phyloP scores from a whole-genome alignment of 2,888 invertebrate genomes.

The Chloroclysta siterata region DNA sequence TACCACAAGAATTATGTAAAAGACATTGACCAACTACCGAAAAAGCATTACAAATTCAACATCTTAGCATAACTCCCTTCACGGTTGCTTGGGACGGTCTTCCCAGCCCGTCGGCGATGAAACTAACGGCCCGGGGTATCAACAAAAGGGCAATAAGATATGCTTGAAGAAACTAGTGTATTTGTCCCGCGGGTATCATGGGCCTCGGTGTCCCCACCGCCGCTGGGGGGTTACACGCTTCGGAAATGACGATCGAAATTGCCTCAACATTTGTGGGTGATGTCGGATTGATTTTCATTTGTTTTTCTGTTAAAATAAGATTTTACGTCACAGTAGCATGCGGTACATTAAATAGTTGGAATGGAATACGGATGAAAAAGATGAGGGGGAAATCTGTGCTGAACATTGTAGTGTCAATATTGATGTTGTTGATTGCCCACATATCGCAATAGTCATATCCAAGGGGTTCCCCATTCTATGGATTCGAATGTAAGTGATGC shows the following conservation, averaged over 20 bases:
- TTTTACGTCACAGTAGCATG: conserved; percentile 11
- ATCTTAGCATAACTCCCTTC: conserved; percentile 35
- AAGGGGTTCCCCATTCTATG: too few species aligned
- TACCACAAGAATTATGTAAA: background rate
- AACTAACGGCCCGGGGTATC: conserved; percentile 82
- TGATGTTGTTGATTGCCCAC: too few species aligned
- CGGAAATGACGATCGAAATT: conserved; percentile 60
- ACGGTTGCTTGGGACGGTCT: conserved; percentile 33
- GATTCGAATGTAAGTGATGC: too few species aligned
- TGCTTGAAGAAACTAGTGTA: conserved; percentile 84
- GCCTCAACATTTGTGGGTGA: conserved; percentile 53
- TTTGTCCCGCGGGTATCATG: conserved; percentile 70
- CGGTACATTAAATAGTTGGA: background rate
- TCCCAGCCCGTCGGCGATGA: conserved; percentile 71
- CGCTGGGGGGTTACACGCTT: conserved; percentile 41
- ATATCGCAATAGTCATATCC: too few species aligned
- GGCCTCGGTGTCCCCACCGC: conserved; percentile 57
- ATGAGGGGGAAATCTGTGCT: background rate
- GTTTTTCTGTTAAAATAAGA: conserved; percentile 37
- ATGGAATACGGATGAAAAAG: conserved; percentile 10
- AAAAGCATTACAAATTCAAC: conserved; percentile 32
- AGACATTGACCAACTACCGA: conserved; percentile 24
- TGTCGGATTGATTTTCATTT: conserved; percentile 58
- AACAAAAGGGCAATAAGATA: conserved; percentile 85
- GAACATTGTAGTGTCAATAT: too few species aligned